Evolutionary conservation across 2,113 vertebrate species (phyloP).

Genomic region (Oryzias melastigma): DNA sequence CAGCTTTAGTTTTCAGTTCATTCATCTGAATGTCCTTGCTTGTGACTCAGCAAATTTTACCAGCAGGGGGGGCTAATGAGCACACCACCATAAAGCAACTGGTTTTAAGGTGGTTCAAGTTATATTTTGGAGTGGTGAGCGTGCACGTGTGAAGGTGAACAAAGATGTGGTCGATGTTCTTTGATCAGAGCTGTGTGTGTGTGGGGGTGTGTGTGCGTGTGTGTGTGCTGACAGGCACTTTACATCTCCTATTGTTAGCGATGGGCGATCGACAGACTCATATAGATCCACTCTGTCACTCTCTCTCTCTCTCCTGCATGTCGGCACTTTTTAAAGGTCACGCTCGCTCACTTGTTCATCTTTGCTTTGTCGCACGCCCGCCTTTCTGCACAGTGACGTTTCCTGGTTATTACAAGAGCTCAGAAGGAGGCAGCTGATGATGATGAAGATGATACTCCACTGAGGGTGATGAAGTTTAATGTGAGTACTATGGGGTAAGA

Average conservation of each 20-base stretch:
- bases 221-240: slow-evolving; percentile 82
- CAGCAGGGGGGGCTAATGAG: too few species aligned
- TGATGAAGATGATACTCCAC: too few species aligned
- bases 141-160: slow-evolving; percentile 47
- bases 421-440: too few species aligned
- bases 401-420: too few species aligned
- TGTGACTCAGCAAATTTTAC: too few species aligned
- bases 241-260: slow-evolving; percentile 81
- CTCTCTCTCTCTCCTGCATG: slow-evolving; percentile 79
- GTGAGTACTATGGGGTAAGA: too few species aligned
- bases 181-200: slow-evolving; percentile 75
- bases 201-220: slow-evolving; percentile 12
- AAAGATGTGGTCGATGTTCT: slow-evolving; percentile 74
- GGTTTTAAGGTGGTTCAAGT: background rate
- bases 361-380: too few species aligned
- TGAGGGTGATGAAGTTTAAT: too few species aligned
- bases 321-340: slow-evolving; percentile 90
- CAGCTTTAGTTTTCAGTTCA: too few species aligned
- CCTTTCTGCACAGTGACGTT: too few species aligned
- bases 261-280: slow-evolving; percentile 82
- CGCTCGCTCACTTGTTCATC: slow-evolving; percentile 19
- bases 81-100: too few species aligned
- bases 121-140: background rate
- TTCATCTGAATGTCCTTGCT: too few species aligned
- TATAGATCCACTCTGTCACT: slow-evolving; percentile 77